Evolutionary conservation across 35 echinoderm and acorn worm genomes (phyloP).

Genomic region (Apostichopus californicus): DNA sequence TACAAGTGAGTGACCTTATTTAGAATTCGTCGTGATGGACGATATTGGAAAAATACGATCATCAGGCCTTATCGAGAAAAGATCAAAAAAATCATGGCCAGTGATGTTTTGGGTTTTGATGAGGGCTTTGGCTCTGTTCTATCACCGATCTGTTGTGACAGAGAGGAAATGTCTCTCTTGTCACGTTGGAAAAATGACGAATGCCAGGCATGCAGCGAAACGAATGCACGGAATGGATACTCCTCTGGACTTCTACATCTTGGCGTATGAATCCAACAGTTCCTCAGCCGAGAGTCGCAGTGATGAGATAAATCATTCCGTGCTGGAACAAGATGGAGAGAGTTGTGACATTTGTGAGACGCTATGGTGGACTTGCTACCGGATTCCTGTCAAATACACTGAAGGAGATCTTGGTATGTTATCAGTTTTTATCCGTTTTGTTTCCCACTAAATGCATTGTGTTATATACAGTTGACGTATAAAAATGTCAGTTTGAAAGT

Average conservation of each 20-base stretch:
- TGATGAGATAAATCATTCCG: neutral
- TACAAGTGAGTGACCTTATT: too few relatives aligned
- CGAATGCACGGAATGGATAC: neutral
- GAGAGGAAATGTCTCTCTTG: neutral
- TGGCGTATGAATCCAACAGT: neutral
- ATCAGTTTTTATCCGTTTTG: too few relatives aligned
- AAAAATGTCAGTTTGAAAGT: too few relatives aligned
- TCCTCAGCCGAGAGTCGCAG: too few relatives aligned
- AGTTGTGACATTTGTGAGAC: neutral
- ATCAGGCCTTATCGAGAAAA: neutral
- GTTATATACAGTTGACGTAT: too few relatives aligned
- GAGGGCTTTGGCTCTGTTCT: neutral
- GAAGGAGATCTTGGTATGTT: neutral
- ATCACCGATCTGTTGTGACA: neutral
- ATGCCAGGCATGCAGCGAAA: neutral
- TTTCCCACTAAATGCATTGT: too few relatives aligned
- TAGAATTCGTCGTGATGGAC: too few relatives aligned
- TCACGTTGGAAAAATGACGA: neutral
- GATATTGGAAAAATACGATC: too few relatives aligned
- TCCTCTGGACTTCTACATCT: neutral
- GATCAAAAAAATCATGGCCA: neutral
- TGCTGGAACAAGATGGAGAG: neutral
- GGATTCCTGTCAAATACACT: neutral
- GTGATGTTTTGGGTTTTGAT: neutral
- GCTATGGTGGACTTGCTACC: conserved; percentile 11